Base-by-base conservation (phyloP, 2,888 invertebrate genomes). In the Pseudeuparius sepicola region DNA sequence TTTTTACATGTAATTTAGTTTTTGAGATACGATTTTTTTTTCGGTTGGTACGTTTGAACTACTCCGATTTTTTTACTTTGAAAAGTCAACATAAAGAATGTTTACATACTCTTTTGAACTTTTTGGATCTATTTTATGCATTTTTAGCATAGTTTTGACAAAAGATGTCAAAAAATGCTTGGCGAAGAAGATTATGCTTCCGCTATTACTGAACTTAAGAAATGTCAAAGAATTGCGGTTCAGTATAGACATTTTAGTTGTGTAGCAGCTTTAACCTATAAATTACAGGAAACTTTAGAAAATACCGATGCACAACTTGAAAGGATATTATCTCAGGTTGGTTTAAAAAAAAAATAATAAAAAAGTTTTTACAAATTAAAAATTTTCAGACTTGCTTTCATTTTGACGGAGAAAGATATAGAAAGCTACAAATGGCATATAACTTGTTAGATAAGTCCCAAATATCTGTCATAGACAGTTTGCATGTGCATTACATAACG, bases 401-500 rank as follows among this genome's bases (percentile, higher is more conserved):
- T 47, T 92, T 89, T 56, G 84, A 94, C 51, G 70, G 73, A 13
- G 70, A 71, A 7, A 76, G 78, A 4, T 97, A 94, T 56, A 70
- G 74, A 6, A 83, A 88, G 48, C 65, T 96, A 1, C 85, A 89
- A 53, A 77, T 75, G 46, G 96, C 96, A 0, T 97, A 93, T 55
- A 73, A 75, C 23, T 66, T 94, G 13, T 63, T 97, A 3, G 92
- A 90, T 1, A 96, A 96, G 62, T 87, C 86, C 0, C 80, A 92
- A 61, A 79, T 83, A 2, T 89, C 92, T 0, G 85, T 93, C 76
- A 60, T 62, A 25, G 94, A 96, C 59, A 92, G 93, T 57, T 61
- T 96, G 6, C 88, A 90, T 48, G 92, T 96, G 75, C 92, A 94
- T 58, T 93, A 89, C 52, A 85, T 90, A 1, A 89, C 89, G 24